Evolutionary conservation across 2,888 invertebrate genomes (phyloP), one percentile per base, ranked within the genome.

Genomic region (Pyrrhosoma nymphula): DNA sequence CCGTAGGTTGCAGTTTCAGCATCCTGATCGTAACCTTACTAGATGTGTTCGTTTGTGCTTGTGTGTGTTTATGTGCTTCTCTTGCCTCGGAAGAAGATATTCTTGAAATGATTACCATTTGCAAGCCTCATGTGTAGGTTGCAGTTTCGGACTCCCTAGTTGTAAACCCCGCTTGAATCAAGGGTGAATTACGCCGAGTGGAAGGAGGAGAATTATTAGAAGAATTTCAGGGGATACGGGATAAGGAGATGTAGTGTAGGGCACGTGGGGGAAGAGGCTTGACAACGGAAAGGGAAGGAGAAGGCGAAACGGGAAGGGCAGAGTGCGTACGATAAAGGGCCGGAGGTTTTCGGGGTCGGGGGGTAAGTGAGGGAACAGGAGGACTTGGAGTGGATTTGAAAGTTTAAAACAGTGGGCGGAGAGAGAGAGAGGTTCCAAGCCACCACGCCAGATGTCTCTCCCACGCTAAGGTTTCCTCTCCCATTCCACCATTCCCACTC

Each of bases 321-420:
- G 30, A 82, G 82, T 82, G 82, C 82, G 82, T 82, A 35, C 69
- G 26, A 69, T 82, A 82, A 35, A 35, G 82, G 30, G 0, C 35
- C 82, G 35, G 35, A 35, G 82, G 35, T 30, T 82, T 35, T 47
- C 60, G 47, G 69, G 82, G 35, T 82, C 16, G 82, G 82, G 82
- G 75, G 35, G 30, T n/a, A 18, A 39, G 39, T 16, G 69, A 16
- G 26, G 39, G 69, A 47, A 47, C 30, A 16, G 35, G 93, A 82
- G n/a, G 93, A 14, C 56, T 89, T 47, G 47, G 69, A 93, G 93
- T 93, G 93, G 93, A 93, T 93, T 93, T 93, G 93, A 93, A 93
- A 69, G 93, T 93, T 93, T 93, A 93, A 93, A 93, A 93, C 93
- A 69, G 69, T 93, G 93, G 93, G 47, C 30, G 30, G 82, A 82